Conservation (phyloP, 2,888 invertebrate genomes). For the Agrotis ipsilon region DNA sequence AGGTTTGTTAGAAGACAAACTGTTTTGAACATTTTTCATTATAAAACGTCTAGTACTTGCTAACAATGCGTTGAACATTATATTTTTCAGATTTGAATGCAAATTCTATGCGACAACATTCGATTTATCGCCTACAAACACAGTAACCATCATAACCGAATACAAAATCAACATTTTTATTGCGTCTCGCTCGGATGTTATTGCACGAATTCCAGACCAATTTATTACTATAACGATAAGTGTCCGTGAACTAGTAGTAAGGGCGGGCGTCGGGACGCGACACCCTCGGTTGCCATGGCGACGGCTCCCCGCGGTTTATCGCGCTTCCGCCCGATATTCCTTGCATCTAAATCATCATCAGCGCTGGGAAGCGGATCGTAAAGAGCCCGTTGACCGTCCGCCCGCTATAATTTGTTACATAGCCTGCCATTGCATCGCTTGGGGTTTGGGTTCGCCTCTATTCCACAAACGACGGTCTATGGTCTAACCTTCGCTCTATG, state of each 20-base stretch:
- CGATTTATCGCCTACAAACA: slow-evolving; percentile 48
- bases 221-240: slow-evolving; percentile 90
- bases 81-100: slow-evolving; percentile 21
- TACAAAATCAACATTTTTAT: slow-evolving; percentile 80
- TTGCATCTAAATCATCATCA: slow-evolving; percentile 91
- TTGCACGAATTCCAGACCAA: slow-evolving; percentile 87
- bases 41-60: background rate
- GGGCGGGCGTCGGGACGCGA: slow-evolving; percentile 78
- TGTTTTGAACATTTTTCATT: background rate
- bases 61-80: background rate
- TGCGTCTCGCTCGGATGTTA: slow-evolving; percentile 83
- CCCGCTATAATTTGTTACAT: slow-evolving; percentile 75
- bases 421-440: slow-evolving; percentile 65
- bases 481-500: slow-evolving; percentile 35
- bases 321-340: slow-evolving; percentile 84
- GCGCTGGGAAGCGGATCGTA: slow-evolving; percentile 85
- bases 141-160: slow-evolving; percentile 70
- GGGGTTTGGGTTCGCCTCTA: slow-evolving; percentile 65
- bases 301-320: slow-evolving; percentile 78
- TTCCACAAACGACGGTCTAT: slow-evolving; percentile 46
- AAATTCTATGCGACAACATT: slow-evolving; percentile 30
- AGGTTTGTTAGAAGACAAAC: slow-evolving; percentile 23
- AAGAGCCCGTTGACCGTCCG: slow-evolving; percentile 85
- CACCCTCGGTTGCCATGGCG: slow-evolving; percentile 78
- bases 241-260: slow-evolving; percentile 87